These are phyloP conservation scores for Homarus gammarus DNA, from an alignment of 2,888 invertebrate species.

Conservation along the genomic window DNA sequence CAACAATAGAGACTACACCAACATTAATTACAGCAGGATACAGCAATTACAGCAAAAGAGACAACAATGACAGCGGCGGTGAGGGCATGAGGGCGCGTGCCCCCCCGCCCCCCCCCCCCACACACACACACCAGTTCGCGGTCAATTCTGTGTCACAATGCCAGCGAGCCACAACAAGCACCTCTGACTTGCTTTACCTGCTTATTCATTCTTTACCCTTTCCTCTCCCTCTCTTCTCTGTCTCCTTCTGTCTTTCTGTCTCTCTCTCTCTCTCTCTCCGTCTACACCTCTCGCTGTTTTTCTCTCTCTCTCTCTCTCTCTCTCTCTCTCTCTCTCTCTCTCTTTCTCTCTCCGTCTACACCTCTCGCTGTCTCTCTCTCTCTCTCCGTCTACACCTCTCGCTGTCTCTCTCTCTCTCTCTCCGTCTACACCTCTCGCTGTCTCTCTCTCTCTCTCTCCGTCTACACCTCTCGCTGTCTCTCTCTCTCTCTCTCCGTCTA, in stretches of 20 bases:
- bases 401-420: too few relatives aligned
- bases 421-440: too few relatives aligned
- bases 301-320: background rate
- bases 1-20: too few relatives aligned
- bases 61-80: background rate
- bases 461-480: too few relatives aligned
- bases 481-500: too few relatives aligned
- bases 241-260: background rate
- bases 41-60: background rate
- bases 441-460: too few relatives aligned
- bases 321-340: background rate
- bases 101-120: too few relatives aligned
- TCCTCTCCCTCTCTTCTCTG: background rate
- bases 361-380: too few relatives aligned
- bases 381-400: too few relatives aligned
- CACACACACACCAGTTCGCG: background rate
- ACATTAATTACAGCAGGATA: background rate
- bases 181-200: constrained; percentile 11
- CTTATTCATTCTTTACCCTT: background rate
- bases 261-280: background rate
- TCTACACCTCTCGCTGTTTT: background rate
- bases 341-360: too few relatives aligned
- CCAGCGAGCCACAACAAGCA: background rate
- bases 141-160: background rate
- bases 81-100: background rate